Base-by-base conservation (phyloP, 1,140 invertebrate genomes). In the Carposina sasakii region DNA sequence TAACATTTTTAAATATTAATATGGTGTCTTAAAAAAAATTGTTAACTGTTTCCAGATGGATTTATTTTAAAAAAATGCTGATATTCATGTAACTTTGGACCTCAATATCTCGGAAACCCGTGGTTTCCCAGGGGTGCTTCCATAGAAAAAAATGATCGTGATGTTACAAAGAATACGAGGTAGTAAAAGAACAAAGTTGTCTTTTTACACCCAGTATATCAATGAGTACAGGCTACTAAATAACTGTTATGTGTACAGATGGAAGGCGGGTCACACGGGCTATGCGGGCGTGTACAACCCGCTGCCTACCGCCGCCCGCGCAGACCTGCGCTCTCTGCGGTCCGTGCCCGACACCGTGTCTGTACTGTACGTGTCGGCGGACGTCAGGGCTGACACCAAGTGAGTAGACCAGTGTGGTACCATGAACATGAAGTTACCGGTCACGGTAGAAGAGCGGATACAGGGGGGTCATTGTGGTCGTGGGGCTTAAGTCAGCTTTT, bases 231-330 rank as follows among this genome's bases (percentile, higher is more conserved):
- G 13, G 4, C 4, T 33, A 33, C 10, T 13, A 3, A 15, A 16
- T 34, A 34, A 8, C 10, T 13, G 1, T 24, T 13, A 8, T 42
- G 12, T 34, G 13, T 33, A 6, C 52, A 81, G 76, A 17, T 75
- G 73, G 72, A 76, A 75, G 58, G 19, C 53, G 0, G 67, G 67
- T 2, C 69, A 71, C 57, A 67, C 59, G 8, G 69, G 74, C 17
- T 81, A 71, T 58, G 52, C 68, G 41, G 59, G 63, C 37, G 60
- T 77, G 47, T 67, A 63, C 53, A 77, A 77, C 54, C 54, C 64
- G 1, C 28, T 39, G 3, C 26, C 9, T 1, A 48, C 45, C 19
- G 37, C 16, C 34, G 63, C 20, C 37, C 60, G 44, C 30, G 73
- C 63, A 8, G 54, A 64, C 52, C 58, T 77, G 12, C 55, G 60